Evolutionary conservation across 2,888 invertebrate genomes (phyloP), one percentile per base, ranked within the genome.

Genomic region (Synanthedon andrenaeformis): DNA sequence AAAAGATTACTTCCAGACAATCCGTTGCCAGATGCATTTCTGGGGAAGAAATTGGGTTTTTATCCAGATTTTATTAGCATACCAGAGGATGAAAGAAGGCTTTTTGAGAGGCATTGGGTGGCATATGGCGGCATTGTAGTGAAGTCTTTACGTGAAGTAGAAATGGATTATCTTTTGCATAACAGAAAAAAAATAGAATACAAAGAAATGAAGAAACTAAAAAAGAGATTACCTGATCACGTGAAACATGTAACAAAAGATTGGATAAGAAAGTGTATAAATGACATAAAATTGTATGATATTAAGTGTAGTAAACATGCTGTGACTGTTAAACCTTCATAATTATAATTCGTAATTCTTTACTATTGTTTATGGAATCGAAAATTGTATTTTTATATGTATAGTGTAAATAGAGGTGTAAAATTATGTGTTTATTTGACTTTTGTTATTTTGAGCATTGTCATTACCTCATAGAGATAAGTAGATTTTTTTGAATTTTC

Each of bases 51-150:
- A 51, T 54, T 87, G 55, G 85, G 79, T 4, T 86, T 87, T 55
- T 86, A 84, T 62, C 87, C 87, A n/a, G 85, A 86, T 56, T 84
- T 82, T 51, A 74, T 85, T 56, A 80, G 79, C 58, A 78, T 86
- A 58, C 59, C 79, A 0, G 83, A 84, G 58, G 66, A 74, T 0
- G 82, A 84, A 59, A 70, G 80, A 52, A 61, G 57, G 12, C 62
- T 72, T 62, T 82, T 82, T 54, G 87, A 86, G 63, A 84, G 92
- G 60, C 91, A 91, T 74, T 91, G 93, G 83, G 82, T 92, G 52
- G 92, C 92, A 1, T 90, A 89, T 57, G 90, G 90, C 3, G 91
- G 91, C 2, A 71, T 59, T 12, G 65, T 90, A 14, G 76, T 74
- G 0, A 85, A 86, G 55, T 70, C 83, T 11, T 56, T 87, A n/a